A percentile compares a stretch with the other conserved stretches of the same genome.
Conservation (phyloP, 2,888 invertebrate species). For the Agriopis aurantiaria region DNA sequence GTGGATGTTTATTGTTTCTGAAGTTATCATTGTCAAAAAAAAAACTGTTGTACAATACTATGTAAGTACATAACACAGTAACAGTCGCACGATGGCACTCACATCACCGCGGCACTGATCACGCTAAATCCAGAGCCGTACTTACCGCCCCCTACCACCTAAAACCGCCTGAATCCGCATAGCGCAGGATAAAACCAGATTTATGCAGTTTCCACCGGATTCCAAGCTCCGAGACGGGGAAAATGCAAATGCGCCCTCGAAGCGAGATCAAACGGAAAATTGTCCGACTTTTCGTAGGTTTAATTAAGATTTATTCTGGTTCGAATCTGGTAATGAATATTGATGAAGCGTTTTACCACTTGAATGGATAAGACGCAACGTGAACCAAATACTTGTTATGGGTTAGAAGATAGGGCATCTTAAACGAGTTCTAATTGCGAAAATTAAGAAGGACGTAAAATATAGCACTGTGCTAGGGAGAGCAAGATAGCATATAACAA, state of each 20-base stretch:
- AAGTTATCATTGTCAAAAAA: no score
- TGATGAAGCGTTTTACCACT: slow-evolving; percentile 25
- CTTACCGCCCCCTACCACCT: slow-evolving; percentile 9
- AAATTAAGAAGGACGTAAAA: no score
- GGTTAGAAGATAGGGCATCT: neutral
- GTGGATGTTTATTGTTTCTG: no score
- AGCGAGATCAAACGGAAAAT: slow-evolving; percentile 55
- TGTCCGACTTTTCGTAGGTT: slow-evolving; percentile 52
- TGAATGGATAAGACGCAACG: slow-evolving; percentile 10
- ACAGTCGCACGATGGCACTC: neutral
- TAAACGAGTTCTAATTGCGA: no score
- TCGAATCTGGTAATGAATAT: slow-evolving; percentile 24
- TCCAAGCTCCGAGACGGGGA: slow-evolving; percentile 42
- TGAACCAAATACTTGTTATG: slow-evolving; percentile 1
- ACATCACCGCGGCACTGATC: neutral
- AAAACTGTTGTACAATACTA: no score
- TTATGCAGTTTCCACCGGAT: slow-evolving; percentile 63
- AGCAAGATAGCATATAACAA: no score
- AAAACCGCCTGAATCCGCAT: slow-evolving; percentile 51
- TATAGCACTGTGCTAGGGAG: no score
- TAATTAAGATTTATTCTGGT: slow-evolving; percentile 41
- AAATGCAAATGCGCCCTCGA: slow-evolving; percentile 60
- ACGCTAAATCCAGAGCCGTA: slow-evolving; percentile 7
- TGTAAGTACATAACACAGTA: neutral
- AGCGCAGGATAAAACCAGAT: slow-evolving; percentile 62